Percentiles rank a stretch among this genome's conserved stretches.
Evolutionary conservation across 2,888 invertebrate species (phyloP).

Genomic region (Chironomus tentans): DNA sequence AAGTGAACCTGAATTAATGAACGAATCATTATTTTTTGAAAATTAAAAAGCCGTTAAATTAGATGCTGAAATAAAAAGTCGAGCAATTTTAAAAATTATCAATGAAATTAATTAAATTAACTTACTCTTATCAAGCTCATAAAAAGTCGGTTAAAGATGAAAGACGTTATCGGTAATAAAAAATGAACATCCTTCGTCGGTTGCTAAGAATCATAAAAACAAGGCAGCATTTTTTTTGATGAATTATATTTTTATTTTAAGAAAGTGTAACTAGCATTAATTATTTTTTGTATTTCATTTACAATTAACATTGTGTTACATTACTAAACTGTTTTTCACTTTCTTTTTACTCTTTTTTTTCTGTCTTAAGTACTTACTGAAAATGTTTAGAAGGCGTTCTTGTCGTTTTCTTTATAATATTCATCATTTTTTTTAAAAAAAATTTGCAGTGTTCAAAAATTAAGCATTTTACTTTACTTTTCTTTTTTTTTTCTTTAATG

Average conservation of each 20-base stretch:
- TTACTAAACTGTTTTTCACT: constrained; percentile 10
- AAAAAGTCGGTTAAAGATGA: no score
- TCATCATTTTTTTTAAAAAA: constrained; percentile 3
- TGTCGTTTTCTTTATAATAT: constrained; percentile 11
- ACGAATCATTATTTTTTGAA: no score
- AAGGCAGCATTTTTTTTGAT: no score
- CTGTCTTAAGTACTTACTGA: constrained; percentile 18
- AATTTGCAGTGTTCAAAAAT: not conserved
- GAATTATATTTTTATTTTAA: constrained; percentile 11
- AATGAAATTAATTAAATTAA: not conserved
- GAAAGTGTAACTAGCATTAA: constrained; percentile 21
- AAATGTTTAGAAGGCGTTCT: constrained; percentile 21
- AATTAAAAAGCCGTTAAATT: not conserved
- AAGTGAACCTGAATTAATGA: no score
- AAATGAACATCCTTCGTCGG: not conserved
- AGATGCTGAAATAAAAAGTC: not conserved
- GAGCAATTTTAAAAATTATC: not conserved
- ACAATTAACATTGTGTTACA: constrained; percentile 13
- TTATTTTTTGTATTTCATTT: not conserved
- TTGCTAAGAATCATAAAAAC: no score
- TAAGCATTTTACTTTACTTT: no score
- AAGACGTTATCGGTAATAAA: no score
- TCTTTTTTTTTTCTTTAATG: not conserved
- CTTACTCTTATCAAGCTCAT: no score
- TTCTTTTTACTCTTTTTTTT: not conserved